Percentiles rank a stretch among this genome's conserved stretches.
Conservation (phyloP, 2,888 invertebrate species). For the Caenorhabditis zanzibari region DNA sequence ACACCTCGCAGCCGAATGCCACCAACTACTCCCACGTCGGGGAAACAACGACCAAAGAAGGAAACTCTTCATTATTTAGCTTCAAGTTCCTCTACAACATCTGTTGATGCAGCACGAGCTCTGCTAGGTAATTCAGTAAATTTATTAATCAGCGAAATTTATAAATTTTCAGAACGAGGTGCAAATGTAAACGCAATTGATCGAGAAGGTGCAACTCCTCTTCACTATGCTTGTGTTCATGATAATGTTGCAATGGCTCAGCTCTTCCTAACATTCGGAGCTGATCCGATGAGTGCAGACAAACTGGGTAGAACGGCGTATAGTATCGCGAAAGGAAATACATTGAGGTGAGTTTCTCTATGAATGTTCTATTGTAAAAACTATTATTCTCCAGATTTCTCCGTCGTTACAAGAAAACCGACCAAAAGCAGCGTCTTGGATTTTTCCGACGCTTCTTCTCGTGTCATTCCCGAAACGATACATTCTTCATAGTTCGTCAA, state of each 20-base stretch:
- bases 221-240: conserved; percentile 79
- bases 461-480: conserved; percentile 67
- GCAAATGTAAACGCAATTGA: conserved; percentile 85
- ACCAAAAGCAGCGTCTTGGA: conserved; percentile 53
- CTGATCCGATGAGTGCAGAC: conserved; percentile 70
- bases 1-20: conserved; percentile 46
- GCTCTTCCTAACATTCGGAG: conserved; percentile 77
- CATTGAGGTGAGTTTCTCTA: conserved; percentile 41
- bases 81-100: conserved; percentile 54
- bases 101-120: conserved; percentile 62
- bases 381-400: conserved; percentile 57
- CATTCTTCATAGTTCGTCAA: conserved; percentile 51
- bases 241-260: conserved; percentile 80
- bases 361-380: background rate
- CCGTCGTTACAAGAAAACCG: conserved; percentile 56
- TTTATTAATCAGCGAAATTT: background rate
- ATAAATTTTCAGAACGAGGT: conserved; percentile 57
- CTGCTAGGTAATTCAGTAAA: conserved; percentile 59
- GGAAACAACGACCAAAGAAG: conserved; percentile 46
- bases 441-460: conserved; percentile 69
- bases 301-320: conserved; percentile 71
- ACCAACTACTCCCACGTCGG: conserved; percentile 31
- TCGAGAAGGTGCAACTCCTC: conserved; percentile 74
- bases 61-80: conserved; percentile 62
- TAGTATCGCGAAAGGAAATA: conserved; percentile 70